Evolutionary conservation across 2,888 invertebrate genomes (phyloP).

Genomic region (Crepidodera aurea): DNA sequence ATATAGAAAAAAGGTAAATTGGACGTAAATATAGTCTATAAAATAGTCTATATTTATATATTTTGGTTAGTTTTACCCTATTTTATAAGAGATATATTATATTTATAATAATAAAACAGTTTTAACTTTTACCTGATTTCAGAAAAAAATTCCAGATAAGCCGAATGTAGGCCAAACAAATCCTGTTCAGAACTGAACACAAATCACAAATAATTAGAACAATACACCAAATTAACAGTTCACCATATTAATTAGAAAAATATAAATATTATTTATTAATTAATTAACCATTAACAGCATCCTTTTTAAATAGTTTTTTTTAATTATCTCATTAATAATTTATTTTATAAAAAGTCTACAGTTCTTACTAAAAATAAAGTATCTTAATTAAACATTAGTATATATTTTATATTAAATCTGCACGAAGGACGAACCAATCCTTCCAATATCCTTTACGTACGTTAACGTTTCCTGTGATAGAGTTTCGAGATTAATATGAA

Average conservation of each 20-base stretch:
- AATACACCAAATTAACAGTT: background rate
- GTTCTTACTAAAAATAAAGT: no score
- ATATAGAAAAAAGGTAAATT: no score
- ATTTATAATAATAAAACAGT: background rate
- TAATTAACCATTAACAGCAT: background rate
- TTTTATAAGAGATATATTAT: no score
- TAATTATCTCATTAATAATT: no score
- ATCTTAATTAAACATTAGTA: no score
- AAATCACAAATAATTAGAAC: background rate
- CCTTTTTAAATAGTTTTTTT: no score
- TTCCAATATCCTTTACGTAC: background rate
- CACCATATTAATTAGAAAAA: background rate
- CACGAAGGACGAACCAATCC: background rate
- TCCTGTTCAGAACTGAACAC: background rate
- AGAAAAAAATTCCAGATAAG: background rate
- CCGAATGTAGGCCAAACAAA: background rate
- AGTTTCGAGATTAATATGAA: constrained; percentile 4
- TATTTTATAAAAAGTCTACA: no score
- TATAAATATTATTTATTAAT: no score
- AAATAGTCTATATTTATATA: no score
- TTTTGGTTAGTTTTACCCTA: no score
- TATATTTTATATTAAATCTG: no score
- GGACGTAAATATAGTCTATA: no score
- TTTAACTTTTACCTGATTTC: background rate
- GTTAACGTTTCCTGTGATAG: background rate